These are phyloP conservation scores for Pterophyllum scalare DNA, from an alignment of 2,113 vertebrate species.

Conservation along the genomic window DNA sequence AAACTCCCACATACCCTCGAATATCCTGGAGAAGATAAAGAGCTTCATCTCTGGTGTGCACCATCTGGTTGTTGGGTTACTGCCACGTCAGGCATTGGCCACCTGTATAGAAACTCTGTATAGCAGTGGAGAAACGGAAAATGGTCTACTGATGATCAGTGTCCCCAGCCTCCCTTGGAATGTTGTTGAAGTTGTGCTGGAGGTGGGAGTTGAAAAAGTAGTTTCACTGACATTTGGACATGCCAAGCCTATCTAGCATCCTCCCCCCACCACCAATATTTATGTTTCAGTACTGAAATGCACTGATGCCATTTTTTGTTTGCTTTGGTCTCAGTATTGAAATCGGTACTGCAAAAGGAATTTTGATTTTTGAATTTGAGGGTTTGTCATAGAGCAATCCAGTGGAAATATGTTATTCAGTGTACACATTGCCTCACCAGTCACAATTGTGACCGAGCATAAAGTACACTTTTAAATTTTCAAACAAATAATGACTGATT, in stretches of 20 bases:
- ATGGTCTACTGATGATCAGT: not conserved
- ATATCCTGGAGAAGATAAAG: not conserved
- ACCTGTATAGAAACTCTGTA: not conserved
- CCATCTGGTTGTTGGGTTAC: not conserved
- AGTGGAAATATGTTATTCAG: no score
- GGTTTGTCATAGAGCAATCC: no score
- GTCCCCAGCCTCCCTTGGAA: not conserved
- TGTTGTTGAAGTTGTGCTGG: not conserved
- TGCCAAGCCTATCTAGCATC: not conserved
- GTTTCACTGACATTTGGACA: not conserved
- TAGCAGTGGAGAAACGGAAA: not conserved
- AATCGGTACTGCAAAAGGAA: no score
- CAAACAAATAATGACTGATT: no score
- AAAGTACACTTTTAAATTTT: no score
- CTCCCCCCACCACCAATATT: not conserved
- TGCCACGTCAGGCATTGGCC: not conserved
- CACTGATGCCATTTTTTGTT: not conserved
- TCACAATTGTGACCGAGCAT: no score
- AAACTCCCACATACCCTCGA: not conserved
- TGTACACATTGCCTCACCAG: no score
- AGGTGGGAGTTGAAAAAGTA: no score
- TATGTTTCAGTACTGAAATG: not conserved
- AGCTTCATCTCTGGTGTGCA: not conserved
- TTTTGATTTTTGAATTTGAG: no score
- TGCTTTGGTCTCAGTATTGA: not conserved